Percentiles rank a stretch among this genome's conserved stretches.
Conservation (phyloP, 2,797 vertebrate genomes). For the Carduelis carduelis region DNA sequence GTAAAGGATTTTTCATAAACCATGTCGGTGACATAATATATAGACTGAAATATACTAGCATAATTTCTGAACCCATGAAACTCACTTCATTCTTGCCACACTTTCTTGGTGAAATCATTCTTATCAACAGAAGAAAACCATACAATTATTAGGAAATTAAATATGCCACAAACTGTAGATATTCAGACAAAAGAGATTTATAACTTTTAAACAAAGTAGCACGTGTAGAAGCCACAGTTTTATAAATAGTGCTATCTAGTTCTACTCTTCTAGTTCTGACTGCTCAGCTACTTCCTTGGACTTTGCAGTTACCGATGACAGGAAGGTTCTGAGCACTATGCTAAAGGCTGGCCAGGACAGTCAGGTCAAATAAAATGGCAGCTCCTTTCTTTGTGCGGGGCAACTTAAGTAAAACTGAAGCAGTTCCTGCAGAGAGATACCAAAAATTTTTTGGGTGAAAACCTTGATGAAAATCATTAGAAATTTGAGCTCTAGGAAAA, state of each 20-base stretch:
- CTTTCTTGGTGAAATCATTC: neutral
- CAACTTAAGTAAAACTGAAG: neutral
- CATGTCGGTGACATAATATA: no score
- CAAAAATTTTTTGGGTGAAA: neutral
- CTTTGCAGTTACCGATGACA: neutral
- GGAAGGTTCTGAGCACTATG: neutral
- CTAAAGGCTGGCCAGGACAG: neutral
- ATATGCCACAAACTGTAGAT: neutral
- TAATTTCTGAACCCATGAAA: neutral
- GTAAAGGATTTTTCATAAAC: no score
- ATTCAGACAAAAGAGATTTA: neutral
- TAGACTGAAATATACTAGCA: neutral
- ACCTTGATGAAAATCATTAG: neutral
- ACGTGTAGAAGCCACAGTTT: neutral
- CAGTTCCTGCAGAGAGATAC: neutral
- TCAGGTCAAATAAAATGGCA: neutral
- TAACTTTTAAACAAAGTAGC: neutral
- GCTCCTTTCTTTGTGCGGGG: neutral
- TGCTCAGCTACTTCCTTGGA: neutral
- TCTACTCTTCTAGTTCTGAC: neutral
- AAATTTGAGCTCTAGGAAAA: neutral
- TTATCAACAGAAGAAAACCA: neutral
- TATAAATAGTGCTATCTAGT: neutral
- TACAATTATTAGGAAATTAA: neutral
- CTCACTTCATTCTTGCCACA: neutral